Evolutionary conservation across 2,888 invertebrate species (phyloP).

Genomic region (Galerucella pusilla): DNA sequence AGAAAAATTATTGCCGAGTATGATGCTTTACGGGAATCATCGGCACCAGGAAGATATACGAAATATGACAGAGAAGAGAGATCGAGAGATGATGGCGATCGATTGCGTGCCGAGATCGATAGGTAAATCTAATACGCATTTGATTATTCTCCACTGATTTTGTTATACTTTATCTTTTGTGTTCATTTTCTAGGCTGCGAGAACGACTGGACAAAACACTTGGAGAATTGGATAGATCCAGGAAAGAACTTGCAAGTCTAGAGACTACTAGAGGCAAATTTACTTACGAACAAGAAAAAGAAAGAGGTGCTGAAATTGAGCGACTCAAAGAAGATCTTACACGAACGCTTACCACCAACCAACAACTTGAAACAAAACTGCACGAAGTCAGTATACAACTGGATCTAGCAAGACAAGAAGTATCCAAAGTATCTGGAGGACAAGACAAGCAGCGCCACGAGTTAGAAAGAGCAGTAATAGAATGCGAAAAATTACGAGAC

Average conservation of each 20-base stretch:
- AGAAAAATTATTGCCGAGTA: constrained; percentile 83
- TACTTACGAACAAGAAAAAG: constrained; percentile 79
- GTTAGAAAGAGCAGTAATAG: constrained; percentile 86
- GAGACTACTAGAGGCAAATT: constrained; percentile 85
- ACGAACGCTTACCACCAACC: constrained; percentile 72
- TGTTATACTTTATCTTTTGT: neutral
- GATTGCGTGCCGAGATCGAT: constrained; percentile 84
- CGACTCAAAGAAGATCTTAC: constrained; percentile 80
- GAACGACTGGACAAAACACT: constrained; percentile 84
- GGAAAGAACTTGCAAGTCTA: constrained; percentile 80
- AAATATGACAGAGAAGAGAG: constrained; percentile 79
- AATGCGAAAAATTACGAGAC: constrained; percentile 89
- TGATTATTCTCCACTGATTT: no score
- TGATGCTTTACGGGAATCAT: constrained; percentile 83
- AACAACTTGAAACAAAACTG: constrained; percentile 78
- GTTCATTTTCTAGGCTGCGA: constrained; percentile 69
- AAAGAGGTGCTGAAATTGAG: constrained; percentile 74
- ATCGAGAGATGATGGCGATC: constrained; percentile 80
- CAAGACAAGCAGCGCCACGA: constrained; percentile 86
- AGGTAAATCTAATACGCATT: constrained; percentile 3
- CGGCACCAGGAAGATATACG: constrained; percentile 76
- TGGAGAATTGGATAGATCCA: constrained; percentile 80
- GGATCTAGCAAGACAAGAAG: constrained; percentile 83
- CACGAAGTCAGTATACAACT: constrained; percentile 86
- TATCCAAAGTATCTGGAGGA: constrained; percentile 76